A percentile compares a stretch with the other conserved stretches of the same genome.
phyloP scores from a whole-genome alignment of 92 coral and sea anemone species.

The Plumapathes pennacea region DNA sequence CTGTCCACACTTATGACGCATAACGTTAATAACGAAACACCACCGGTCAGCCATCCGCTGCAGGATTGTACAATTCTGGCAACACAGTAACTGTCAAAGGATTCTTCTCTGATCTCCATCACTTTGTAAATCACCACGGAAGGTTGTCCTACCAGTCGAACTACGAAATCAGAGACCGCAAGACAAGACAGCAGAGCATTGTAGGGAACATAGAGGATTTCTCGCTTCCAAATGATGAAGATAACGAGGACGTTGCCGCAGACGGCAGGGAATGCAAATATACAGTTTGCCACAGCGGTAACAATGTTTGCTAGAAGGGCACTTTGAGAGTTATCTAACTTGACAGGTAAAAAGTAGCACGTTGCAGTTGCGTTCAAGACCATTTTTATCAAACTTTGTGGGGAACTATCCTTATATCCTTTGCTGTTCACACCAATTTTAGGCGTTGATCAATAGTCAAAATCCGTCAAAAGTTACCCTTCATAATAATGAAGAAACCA shows the following conservation, averaged over 20 bases:
- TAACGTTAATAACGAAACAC: slow-evolving; percentile 23
- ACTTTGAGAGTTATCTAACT: too few relatives aligned
- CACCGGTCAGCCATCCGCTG: slow-evolving; percentile 19
- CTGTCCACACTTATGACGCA: slow-evolving; percentile 19
- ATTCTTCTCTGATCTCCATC: slow-evolving; percentile 2
- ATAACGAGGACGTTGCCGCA: slow-evolving; percentile 3
- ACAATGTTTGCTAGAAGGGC: not conserved
- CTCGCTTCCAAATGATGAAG: slow-evolving; percentile 1
- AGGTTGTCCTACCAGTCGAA: slow-evolving; percentile 15
- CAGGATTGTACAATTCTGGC: not conserved
- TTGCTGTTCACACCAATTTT: too few relatives aligned
- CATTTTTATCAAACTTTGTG: too few relatives aligned
- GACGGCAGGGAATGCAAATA: slow-evolving; percentile 10
- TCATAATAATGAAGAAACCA: too few relatives aligned
- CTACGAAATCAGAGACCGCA: slow-evolving; percentile 22
- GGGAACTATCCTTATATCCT: too few relatives aligned
- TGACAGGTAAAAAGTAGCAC: too few relatives aligned
- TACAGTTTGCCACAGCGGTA: slow-evolving; percentile 1
- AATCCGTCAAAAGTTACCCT: too few relatives aligned
- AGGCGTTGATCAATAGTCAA: too few relatives aligned
- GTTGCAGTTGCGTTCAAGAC: too few relatives aligned
- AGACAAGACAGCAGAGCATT: slow-evolving; percentile 14
- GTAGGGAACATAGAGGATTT: slow-evolving; percentile 1
- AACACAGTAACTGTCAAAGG: not conserved
- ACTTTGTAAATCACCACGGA: slow-evolving; percentile 18